Percentiles rank a stretch among this genome's conserved stretches.
These are phyloP conservation scores for Ctenochaetus hawaiiensis DNA, from an alignment of 2,797 vertebrate genomes.

Conservation along the genomic window DNA sequence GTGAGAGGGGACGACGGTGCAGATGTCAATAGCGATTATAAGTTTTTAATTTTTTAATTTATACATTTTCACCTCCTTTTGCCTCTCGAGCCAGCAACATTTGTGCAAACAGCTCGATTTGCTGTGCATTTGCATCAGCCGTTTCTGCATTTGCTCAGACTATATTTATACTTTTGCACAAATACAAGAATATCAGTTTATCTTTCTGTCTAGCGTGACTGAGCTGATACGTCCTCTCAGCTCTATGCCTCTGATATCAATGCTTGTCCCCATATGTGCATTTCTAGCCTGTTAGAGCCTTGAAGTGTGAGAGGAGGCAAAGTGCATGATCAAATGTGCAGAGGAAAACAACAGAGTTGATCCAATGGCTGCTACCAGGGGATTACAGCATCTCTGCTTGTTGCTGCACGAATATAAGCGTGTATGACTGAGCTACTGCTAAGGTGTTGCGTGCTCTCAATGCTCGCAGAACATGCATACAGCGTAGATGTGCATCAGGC, in stretches of 20 bases:
- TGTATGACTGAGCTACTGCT: constrained; percentile 14
- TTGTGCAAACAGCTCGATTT: too few species aligned
- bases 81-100: too few species aligned
- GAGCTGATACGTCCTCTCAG: background rate
- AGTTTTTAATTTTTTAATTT: too few species aligned
- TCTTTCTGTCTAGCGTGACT: background rate
- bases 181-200: too few species aligned
- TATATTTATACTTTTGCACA: background rate
- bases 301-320: constrained; percentile 41
- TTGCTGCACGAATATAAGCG: constrained; percentile 32
- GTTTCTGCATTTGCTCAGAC: too few species aligned
- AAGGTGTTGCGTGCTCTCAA: constrained; percentile 46
- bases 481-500: constrained; percentile 5
- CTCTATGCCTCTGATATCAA: constrained; percentile 4
- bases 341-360: constrained; percentile 43
- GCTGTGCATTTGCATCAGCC: background rate
- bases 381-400: constrained; percentile 50
- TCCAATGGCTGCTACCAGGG: constrained; percentile 34
- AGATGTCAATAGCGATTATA: background rate
- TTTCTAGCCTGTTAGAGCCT: constrained; percentile 22
- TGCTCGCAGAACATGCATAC: constrained; percentile 22
- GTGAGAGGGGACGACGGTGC: background rate
- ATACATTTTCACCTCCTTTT: too few species aligned
- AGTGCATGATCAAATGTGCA: constrained; percentile 45
- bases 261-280: constrained; percentile 5